Evolutionary conservation across 1,140 invertebrate genomes (phyloP), one percentile per base, ranked within the genome.

Genomic region (Pseudomyrmex pallidus): DNA sequence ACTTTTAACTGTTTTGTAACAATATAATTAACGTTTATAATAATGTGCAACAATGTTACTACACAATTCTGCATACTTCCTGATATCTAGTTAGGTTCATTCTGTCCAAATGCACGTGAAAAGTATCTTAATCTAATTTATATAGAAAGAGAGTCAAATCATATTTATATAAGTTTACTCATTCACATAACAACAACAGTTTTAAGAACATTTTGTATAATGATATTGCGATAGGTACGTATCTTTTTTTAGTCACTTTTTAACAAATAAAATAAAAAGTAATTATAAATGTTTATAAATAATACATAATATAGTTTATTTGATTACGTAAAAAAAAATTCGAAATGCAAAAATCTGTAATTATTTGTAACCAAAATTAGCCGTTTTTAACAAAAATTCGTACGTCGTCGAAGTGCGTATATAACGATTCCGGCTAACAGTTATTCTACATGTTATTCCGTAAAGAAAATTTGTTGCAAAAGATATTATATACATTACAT

Each of bases 141-240:
- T 25, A 72, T 20, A 61, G n/a, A 48, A 61, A 80, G 5, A 35
- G 4, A 35, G 35, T 35, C 4, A 56, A 80, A 59, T 78, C 7
- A 78, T 70, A 70, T 72, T 59, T 80, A 59, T 52, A 80, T 50
- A 80, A 80, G 70, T 80, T 72, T n/a, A 70, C 5, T 78, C 66
- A 59, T 5, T 80, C 70, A 78, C 52, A 54, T 59, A 78, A 78
- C 64, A 78, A 68, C 44, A 80, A 80, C 66, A 72, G 35, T 59
- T 59, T 70, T 8, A 48, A 70, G 66, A 80, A 59, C 54, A 9
- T 80, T 72, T 35, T 72, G 70, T 70, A 25, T 78, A 57, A 68
- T 67, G 63, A 52, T 35, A 56, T 78, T 20, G 15, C 63, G 20
- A 70, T 48, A 50, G 17, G 17, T 78, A 3, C 2, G 25, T 25